Conservation (phyloP, 2,797 vertebrate genomes). For the Schizopygopsis malacanthus region DNA sequence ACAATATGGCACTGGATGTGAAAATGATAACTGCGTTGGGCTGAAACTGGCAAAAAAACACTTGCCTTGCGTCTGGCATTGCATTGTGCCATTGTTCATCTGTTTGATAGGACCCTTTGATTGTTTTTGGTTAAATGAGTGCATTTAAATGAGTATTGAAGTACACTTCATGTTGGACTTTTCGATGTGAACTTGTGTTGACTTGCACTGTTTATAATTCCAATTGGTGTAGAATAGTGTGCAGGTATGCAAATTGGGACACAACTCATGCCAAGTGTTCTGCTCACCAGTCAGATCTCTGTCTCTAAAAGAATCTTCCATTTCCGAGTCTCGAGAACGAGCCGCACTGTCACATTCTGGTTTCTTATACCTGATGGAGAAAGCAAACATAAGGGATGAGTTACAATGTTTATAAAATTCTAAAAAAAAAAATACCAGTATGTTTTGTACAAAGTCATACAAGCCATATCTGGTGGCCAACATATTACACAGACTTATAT, state of each 20-base stretch:
- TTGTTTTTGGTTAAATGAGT: not conserved
- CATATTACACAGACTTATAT: not conserved
- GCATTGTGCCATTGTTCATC: too few relatives aligned
- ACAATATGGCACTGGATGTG: too few relatives aligned
- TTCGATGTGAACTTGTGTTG: not conserved
- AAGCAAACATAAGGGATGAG: conserved; percentile 11
- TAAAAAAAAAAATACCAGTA: too few relatives aligned
- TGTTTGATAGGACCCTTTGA: not conserved
- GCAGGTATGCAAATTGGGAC: not conserved
- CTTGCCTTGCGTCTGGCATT: too few relatives aligned
- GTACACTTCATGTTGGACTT: not conserved
- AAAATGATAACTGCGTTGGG: too few relatives aligned
- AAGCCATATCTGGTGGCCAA: not conserved
- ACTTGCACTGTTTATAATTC: not conserved
- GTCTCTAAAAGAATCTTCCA: conserved; percentile 92
- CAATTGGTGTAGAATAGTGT: not conserved
- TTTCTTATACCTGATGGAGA: conserved; percentile 87
- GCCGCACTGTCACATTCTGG: conserved; percentile 91
- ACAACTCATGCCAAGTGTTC: not conserved
- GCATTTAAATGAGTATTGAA: not conserved
- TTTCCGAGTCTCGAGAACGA: conserved; percentile 82
- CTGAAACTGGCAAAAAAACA: too few relatives aligned
- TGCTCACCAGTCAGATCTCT: conserved; percentile 91
- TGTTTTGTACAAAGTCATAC: too few relatives aligned
- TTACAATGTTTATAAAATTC: not conserved